Evolutionary conservation across 2,113 vertebrate species (phyloP).

Genomic region (Narcine bancroftii): DNA sequence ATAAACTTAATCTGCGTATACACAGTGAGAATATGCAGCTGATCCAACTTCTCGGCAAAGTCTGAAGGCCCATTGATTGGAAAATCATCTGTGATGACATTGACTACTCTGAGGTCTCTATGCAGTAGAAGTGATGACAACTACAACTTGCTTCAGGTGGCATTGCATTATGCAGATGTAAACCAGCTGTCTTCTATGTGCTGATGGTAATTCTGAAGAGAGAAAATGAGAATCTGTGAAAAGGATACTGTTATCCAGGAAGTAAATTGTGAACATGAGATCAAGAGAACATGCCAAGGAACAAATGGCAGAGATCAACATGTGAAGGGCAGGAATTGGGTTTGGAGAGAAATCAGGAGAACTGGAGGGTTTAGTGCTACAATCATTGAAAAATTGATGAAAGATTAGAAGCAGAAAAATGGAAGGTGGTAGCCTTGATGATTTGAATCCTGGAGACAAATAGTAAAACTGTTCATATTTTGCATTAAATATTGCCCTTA

Average conservation of each 20-base stretch:
- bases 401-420: background rate
- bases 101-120: background rate
- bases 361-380: background rate
- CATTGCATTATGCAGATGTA: background rate
- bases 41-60: too few relatives aligned
- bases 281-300: background rate
- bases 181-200: background rate
- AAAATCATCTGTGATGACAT: background rate
- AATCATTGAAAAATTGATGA: background rate
- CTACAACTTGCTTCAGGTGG: background rate
- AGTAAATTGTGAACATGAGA: background rate
- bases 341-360: background rate
- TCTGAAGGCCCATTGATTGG: background rate
- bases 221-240: background rate
- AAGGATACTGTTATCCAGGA: background rate
- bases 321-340: too few relatives aligned
- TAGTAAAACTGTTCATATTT: background rate
- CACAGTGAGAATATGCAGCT: background rate
- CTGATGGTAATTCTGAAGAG: background rate
- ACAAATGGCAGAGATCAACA: background rate
- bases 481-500: background rate
- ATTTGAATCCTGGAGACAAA: background rate
- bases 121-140: background rate
- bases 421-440: background rate
- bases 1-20: background rate